Evolutionary conservation across 1,140 invertebrate genomes (phyloP).

Genomic region (Drosophila bifasciata): DNA sequence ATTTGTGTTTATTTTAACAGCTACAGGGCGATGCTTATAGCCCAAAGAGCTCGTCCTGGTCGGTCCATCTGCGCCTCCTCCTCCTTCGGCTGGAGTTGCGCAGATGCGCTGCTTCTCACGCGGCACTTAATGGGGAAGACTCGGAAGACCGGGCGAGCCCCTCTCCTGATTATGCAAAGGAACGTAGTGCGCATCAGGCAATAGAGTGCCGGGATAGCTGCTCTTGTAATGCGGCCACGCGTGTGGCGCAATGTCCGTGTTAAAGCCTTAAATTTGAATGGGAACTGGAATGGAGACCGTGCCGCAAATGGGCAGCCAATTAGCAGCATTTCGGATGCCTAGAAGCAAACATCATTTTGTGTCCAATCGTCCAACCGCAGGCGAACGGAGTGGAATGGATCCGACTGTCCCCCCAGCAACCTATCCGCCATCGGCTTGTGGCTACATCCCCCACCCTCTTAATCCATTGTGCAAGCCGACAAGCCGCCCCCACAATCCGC

Average conservation of each 20-base stretch:
- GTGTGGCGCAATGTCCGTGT: constrained; percentile 39
- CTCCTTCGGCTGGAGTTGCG: constrained; percentile 13
- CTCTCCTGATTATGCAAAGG: constrained; percentile 74
- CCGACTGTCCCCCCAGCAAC: constrained; percentile 35
- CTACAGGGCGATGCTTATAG: constrained; percentile 43
- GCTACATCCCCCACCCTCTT: constrained; percentile 41
- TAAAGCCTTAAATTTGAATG: constrained; percentile 58
- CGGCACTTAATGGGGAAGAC: constrained; percentile 62
- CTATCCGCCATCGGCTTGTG: constrained; percentile 43
- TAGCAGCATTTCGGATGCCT: constrained; percentile 47
- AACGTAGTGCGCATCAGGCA: constrained; percentile 61
- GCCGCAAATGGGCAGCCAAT: constrained; percentile 53
- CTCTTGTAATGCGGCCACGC: constrained; percentile 33
- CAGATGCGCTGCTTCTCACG: constrained; percentile 67
- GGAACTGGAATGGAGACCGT: constrained; percentile 1
- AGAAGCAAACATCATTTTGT: constrained; percentile 65
- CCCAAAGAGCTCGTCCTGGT: constrained; percentile 20
- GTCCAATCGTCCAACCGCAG: constrained; percentile 68
- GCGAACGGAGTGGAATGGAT: constrained; percentile 34
- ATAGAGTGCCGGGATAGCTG: constrained; percentile 50
- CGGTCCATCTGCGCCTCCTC: constrained; percentile 32
- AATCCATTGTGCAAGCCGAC: constrained; percentile 11
- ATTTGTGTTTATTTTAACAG: constrained; percentile 82
- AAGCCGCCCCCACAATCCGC: constrained; percentile 10
- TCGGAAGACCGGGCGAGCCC: constrained; percentile 9